These are phyloP conservation scores for Pogoniulus pusillus DNA, from an alignment of 2,797 vertebrate genomes.

Conservation along the genomic window DNA sequence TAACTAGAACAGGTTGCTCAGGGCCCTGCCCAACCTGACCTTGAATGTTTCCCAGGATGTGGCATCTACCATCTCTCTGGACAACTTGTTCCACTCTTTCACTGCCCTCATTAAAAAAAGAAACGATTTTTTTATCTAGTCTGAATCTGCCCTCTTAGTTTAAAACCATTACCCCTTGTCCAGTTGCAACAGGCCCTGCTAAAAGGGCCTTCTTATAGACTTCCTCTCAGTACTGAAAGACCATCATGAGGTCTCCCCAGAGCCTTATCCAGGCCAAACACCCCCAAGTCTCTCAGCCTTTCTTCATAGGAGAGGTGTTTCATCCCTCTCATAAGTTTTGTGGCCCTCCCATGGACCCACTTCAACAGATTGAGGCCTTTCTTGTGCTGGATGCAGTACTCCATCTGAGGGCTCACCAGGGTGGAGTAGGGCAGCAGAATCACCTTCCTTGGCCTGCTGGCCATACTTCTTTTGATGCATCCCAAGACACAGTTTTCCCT, in stretches of 20 bases:
- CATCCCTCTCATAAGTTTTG: not conserved
- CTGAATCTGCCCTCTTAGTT: not conserved
- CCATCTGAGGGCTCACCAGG: not conserved
- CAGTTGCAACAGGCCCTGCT: not conserved
- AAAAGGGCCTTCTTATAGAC: not conserved
- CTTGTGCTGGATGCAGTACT: too few species aligned
- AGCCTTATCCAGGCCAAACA: not conserved
- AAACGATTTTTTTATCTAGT: too few species aligned
- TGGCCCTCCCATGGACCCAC: not conserved
- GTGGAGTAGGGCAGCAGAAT: not conserved
- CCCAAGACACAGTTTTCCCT: not conserved
- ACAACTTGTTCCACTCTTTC: not conserved
- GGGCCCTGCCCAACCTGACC: not conserved
- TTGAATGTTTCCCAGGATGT: not conserved
- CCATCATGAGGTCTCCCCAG: not conserved
- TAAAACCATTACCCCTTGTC: not conserved
- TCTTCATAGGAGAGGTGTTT: not conserved
- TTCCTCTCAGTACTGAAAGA: not conserved
- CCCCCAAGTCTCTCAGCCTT: not conserved
- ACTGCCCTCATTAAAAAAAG: not conserved
- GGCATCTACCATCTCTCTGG: not conserved
- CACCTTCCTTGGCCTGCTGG: not conserved
- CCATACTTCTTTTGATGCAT: not conserved
- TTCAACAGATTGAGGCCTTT: not conserved
- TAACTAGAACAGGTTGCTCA: not conserved